A percentile compares a stretch with the other conserved stretches of the same genome.
phyloP scores from a whole-genome alignment of 2,113 vertebrate species.

The Leucosticte australis region DNA sequence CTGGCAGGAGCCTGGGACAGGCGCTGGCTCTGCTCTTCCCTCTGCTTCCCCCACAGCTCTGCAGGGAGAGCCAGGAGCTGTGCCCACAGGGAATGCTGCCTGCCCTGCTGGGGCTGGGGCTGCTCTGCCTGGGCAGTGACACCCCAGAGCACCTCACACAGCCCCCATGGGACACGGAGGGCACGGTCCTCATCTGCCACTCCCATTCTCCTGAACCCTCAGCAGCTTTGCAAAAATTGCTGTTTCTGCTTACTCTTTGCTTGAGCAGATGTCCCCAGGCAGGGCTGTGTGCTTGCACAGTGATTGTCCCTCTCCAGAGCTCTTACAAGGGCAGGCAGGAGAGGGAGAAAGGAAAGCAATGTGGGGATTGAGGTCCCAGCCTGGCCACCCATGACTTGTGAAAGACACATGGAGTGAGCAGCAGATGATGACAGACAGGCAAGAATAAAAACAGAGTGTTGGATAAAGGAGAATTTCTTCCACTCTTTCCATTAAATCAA shows the following conservation, averaged over 20 bases:
- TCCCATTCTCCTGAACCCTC: neutral
- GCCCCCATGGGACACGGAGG: neutral
- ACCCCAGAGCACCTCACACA: neutral
- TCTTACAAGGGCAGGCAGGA: neutral
- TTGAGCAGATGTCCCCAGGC: neutral
- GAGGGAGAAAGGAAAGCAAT: neutral
- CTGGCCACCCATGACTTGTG: neutral
- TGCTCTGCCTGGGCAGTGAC: neutral
- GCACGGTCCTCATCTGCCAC: neutral
- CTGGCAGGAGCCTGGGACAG: neutral
- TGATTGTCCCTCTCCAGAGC: neutral
- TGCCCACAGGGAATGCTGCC: neutral
- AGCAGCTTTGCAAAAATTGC: neutral
- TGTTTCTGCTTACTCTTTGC: neutral
- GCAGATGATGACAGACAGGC: neutral
- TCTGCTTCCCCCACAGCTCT: neutral
- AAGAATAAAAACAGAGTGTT: neutral
- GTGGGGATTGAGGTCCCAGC: neutral
- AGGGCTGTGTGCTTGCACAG: neutral
- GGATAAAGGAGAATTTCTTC: neutral
- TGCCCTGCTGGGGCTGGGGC: neutral
- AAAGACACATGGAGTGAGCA: neutral
- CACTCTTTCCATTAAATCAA: neutral
- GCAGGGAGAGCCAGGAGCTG: neutral
- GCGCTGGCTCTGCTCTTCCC: neutral